phyloP scores from a whole-genome alignment of 2,888 invertebrate genomes.

The Lasioglossum leucozonium region DNA sequence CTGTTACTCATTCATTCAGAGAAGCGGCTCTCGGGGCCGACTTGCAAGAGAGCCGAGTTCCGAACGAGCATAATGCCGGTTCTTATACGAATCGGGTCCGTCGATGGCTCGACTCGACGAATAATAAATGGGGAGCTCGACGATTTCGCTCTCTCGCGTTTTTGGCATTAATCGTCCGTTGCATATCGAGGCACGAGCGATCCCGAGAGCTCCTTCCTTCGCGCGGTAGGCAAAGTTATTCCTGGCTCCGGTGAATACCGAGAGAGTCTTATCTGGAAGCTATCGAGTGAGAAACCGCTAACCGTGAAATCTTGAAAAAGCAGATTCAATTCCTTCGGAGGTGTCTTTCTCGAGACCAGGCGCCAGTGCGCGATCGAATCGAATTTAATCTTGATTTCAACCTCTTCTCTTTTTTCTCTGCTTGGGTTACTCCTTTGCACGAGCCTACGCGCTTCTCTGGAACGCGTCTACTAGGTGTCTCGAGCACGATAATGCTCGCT shows the following conservation, averaged over 20 bases:
- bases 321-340: background rate
- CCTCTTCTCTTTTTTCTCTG: background rate
- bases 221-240: background rate
- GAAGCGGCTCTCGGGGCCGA: conserved; percentile 31
- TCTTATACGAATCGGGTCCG: conserved; percentile 59
- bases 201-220: background rate
- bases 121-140: conserved; percentile 44
- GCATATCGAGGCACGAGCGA: background rate
- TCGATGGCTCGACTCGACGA: conserved; percentile 12
- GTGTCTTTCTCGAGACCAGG: background rate
- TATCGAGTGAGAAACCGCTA: background rate
- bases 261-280: background rate
- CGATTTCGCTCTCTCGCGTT: conserved; percentile 7
- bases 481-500: background rate
- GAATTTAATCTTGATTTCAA: background rate
- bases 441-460: background rate
- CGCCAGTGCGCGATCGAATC: background rate
- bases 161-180: conserved; percentile 1
- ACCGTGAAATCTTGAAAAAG: background rate
- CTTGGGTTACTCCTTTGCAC: background rate
- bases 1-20: conserved; percentile 68
- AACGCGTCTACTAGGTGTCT: background rate
- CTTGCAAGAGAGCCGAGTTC: conserved; percentile 27
- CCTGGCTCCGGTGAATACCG: background rate
- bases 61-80: conserved; percentile 59